These are phyloP conservation scores for Serilophus lunatus DNA, from an alignment of 2,113 vertebrate species.

Conservation along the genomic window DNA sequence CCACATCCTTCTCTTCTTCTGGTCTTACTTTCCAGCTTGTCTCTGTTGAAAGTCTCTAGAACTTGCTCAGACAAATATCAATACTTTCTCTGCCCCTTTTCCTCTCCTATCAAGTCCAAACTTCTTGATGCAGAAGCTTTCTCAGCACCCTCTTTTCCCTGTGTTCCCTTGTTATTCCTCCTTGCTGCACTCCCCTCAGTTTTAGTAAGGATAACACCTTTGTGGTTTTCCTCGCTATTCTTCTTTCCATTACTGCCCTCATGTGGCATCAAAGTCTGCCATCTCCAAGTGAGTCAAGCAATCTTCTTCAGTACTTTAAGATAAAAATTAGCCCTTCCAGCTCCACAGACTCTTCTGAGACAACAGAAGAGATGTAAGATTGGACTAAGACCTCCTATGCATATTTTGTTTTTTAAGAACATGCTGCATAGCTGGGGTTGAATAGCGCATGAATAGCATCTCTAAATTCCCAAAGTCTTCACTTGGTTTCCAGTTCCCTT, in stretches of 20 bases:
- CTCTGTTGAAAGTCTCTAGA: not conserved
- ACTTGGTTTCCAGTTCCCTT: not conserved
- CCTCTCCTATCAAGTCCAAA: not conserved
- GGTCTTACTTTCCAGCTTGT: not conserved
- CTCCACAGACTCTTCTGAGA: not conserved
- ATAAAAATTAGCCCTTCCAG: not conserved
- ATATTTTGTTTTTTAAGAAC: not conserved
- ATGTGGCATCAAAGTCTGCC: not conserved
- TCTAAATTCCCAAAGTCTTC: not conserved
- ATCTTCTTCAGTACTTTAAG: not conserved
- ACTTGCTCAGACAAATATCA: not conserved
- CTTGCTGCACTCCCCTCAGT: not conserved
- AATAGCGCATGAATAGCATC: not conserved
- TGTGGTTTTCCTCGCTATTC: not conserved
- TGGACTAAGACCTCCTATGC: not conserved
- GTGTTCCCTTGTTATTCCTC: not conserved
- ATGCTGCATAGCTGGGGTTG: not conserved
- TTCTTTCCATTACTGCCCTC: not conserved
- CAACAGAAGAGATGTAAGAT: accelerated
- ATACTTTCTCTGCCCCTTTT: not conserved
- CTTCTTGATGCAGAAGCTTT: not conserved
- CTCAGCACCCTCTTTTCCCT: not conserved
- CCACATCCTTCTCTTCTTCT: not conserved
- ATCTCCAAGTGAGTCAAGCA: not conserved
- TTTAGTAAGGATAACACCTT: not conserved